A percentile compares a stretch with the other conserved stretches of the same genome.
phyloP scores from a whole-genome alignment of 2,797 vertebrate species.

The Chelon labrosus region DNA sequence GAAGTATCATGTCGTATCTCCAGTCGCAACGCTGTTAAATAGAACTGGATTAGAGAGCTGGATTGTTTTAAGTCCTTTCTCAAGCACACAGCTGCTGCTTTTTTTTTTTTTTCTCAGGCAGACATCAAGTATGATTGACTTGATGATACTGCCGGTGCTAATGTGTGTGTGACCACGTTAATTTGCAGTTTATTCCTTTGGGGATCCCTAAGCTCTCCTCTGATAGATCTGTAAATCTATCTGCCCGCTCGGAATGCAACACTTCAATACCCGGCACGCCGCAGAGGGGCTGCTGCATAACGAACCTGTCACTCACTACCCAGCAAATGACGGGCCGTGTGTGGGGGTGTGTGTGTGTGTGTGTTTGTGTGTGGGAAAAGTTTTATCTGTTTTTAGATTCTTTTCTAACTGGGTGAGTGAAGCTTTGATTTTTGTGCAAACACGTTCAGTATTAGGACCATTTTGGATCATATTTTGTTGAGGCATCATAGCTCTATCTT shows the following conservation, averaged over 20 bases:
- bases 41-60: slow-evolving; percentile 38
- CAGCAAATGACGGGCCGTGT: slow-evolving; percentile 15
- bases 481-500: background rate
- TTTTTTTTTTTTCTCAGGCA: slow-evolving; percentile 17
- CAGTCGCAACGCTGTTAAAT: slow-evolving; percentile 20
- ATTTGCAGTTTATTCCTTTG: slow-evolving; percentile 66
- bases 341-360: slow-evolving; percentile 17
- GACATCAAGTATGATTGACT: slow-evolving; percentile 61
- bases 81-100: slow-evolving; percentile 57
- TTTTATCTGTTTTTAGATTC: slow-evolving; percentile 32
- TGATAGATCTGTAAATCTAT: slow-evolving; percentile 74
- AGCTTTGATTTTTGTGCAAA: slow-evolving; percentile 4
- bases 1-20: slow-evolving; percentile 9
- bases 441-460: background rate
- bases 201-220: slow-evolving; percentile 60
- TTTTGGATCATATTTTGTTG: background rate
- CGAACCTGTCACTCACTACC: slow-evolving; percentile 66
- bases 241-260: slow-evolving; percentile 57
- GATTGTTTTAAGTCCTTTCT: slow-evolving; percentile 48
- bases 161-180: slow-evolving; percentile 71
- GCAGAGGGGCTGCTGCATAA: slow-evolving; percentile 64
- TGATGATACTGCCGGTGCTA: slow-evolving; percentile 66
- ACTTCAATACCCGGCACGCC: slow-evolving; percentile 61
- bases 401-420: slow-evolving; percentile 6
- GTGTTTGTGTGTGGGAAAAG: slow-evolving; percentile 11